phyloP scores from a whole-genome alignment of 1,140 invertebrate species.

The Bombyx mandarina region DNA sequence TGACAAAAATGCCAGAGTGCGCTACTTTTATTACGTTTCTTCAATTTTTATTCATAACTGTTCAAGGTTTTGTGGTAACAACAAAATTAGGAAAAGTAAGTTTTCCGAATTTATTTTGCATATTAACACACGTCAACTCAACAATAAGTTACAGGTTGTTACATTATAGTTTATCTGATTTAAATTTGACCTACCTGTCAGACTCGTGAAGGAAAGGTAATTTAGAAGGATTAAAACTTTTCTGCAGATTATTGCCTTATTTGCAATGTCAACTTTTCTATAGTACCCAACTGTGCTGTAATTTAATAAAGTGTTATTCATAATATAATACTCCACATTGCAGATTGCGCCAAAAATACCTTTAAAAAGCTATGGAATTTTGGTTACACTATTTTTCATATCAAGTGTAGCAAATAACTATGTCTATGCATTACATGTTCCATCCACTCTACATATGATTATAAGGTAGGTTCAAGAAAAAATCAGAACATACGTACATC shows the following conservation, averaged over 20 bases:
- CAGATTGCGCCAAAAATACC: conserved; percentile 56
- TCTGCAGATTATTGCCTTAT: neutral
- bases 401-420: conserved; percentile 63
- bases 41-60: conserved; percentile 47
- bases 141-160: no score
- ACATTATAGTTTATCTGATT: no score
- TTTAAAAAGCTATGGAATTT: conserved; percentile 42
- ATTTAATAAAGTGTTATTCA: no score
- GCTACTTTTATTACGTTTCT: conserved; percentile 54
- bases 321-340: conserved; percentile 8
- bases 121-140: no score
- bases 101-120: neutral
- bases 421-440: conserved; percentile 63
- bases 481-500: neutral
- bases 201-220: no score
- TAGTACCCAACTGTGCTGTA: no score
- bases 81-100: conserved; percentile 46
- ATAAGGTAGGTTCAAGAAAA: conserved; percentile 37
- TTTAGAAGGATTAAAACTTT: no score
- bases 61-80: conserved; percentile 41
- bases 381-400: conserved; percentile 53
- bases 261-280: neutral
- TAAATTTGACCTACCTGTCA: no score
- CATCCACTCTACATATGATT: conserved; percentile 63
- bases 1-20: conserved; percentile 37